Evolutionary conservation across 2,888 invertebrate species (phyloP), one percentile per base, ranked within the genome.

Genomic region (Drosophila algonquin): DNA sequence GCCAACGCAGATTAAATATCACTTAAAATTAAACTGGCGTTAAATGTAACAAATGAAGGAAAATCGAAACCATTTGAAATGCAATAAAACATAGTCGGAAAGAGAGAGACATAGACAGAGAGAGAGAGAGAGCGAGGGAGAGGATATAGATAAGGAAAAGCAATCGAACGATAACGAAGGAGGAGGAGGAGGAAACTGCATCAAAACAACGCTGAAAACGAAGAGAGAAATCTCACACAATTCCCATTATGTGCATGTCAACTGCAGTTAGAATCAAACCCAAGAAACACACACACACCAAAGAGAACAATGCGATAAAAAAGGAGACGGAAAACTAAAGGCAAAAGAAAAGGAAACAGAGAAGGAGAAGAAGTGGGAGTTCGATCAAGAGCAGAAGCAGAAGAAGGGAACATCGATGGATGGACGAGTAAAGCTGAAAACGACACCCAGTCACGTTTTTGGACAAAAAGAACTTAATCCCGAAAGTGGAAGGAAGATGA

Each of bases 211-310:
- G 57, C 51, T 62, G 61, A 58, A 74, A 72, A 63, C 40, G 63
- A 77, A 81, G 72, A 79, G 14, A n/a, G 79, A 77, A 87, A 89
- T 87, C 85, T 89, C 85, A 81, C 87, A 84, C 85, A 89, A 86
- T 87, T 87, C 85, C 86, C 82, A 87, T 87, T 89, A 87, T 87
- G 87, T 89, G 86, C 86, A 89, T 87, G 86, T 87, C 86, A 87
- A 85, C 87, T 87, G 82, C 88, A 89, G 88, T 87, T 87, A 87
- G 82, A 87, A 87, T 87, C 86, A 87, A 87, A 79, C 67, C 73
- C 54, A 59, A 55, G 58, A 14, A 12, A 40, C 32, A 40, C 62
- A 73, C 70, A 75, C 73, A 14, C 35, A 35, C 35, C 27, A 57
- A 46, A 21, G 27, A 57, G 69, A 85, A 81, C 83, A 85, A 82